Base-by-base conservation (phyloP, 2,797 vertebrate genomes). In the Coregonus ussuriensis region DNA sequence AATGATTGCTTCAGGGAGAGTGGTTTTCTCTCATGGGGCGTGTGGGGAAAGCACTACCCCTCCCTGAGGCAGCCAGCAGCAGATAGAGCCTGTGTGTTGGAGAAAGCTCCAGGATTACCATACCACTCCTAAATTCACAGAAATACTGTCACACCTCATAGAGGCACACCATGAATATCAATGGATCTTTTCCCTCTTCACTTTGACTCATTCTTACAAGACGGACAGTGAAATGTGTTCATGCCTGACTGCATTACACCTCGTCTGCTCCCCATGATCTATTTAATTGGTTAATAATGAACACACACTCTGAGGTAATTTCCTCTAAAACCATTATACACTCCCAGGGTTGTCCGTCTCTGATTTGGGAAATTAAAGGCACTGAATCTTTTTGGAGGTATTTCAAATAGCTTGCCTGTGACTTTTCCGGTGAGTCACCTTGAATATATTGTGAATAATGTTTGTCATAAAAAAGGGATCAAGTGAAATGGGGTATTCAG, bases 121-220 rank as follows among this genome's bases (percentile, higher is more conserved):
- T 73, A n/a, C 59, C 72, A 68, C 66, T 77, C 59, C 66, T 56
- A 77, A 74, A 82, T 79, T 66, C 73, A 74, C 56, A n/a, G 1
- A 76, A 82, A 76, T 70, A 72, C 71, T 90, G 86, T 92, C 90
- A 92, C 89, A 91, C 86, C 87, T 91, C 89, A 86, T 85, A 84
- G 89, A 62, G 78, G 73, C 81, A 89, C 89, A 84, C 84, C 83
- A 89, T 91, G 91, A 93, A 93, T 93, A 92, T 89, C 90, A 93
- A 93, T 92, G 88, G 82, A 14, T 68, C 15, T 35, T 67, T 56
- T 90, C 85, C 82, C 86, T 89, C 88, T 77, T 73, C 71, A 71
- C 53, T 63, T 91, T 85, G 86, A 87, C 82, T 88, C 85, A 81
- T 87, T 83, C 84, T 88, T 69, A 88, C 87, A 91, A 89, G 91